phyloP scores from a whole-genome alignment of 2,888 invertebrate species.

The Nycteola revayana region DNA sequence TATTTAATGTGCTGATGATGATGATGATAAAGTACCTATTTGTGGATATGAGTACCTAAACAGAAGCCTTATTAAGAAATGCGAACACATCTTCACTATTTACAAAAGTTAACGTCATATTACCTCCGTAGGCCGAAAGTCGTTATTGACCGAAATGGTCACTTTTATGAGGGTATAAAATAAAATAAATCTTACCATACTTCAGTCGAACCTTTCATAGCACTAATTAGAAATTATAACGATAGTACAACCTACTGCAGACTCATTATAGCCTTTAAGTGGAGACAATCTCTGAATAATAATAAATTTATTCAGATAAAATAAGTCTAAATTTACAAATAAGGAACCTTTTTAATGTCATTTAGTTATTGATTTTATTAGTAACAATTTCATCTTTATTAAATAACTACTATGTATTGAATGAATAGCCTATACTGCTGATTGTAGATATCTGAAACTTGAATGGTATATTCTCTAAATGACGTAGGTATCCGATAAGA shows the following conservation, averaged over 20 bases:
- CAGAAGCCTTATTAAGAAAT: conserved; percentile 6
- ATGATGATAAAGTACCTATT: too few relatives aligned
- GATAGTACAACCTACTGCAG: conserved; percentile 14
- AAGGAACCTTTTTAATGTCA: background rate
- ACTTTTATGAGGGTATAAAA: conserved; percentile 57
- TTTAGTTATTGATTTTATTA: too few relatives aligned
- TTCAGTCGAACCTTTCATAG: conserved; percentile 31
- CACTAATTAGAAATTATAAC: conserved; percentile 46
- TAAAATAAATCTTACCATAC: conserved; percentile 41
- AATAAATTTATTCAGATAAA: conserved; percentile 2
- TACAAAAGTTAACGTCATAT: conserved; percentile 39
- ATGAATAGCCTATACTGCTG: too few relatives aligned
- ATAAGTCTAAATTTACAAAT: background rate
- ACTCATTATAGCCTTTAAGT: conserved; percentile 5
- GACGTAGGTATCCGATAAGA: too few relatives aligned
- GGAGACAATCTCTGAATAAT: conserved; percentile 3
- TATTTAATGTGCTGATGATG: too few relatives aligned
- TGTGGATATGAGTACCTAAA: too few relatives aligned
- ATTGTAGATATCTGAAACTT: too few relatives aligned
- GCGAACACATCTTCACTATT: conserved; percentile 22
- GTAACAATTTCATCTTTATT: too few relatives aligned
- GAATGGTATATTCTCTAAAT: too few relatives aligned
- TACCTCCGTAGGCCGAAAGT: conserved; percentile 29
- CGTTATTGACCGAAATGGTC: conserved; percentile 49
- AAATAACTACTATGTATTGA: too few relatives aligned